Conservation (phyloP, 2,888 invertebrate genomes). For the Flexamia atlantica region DNA sequence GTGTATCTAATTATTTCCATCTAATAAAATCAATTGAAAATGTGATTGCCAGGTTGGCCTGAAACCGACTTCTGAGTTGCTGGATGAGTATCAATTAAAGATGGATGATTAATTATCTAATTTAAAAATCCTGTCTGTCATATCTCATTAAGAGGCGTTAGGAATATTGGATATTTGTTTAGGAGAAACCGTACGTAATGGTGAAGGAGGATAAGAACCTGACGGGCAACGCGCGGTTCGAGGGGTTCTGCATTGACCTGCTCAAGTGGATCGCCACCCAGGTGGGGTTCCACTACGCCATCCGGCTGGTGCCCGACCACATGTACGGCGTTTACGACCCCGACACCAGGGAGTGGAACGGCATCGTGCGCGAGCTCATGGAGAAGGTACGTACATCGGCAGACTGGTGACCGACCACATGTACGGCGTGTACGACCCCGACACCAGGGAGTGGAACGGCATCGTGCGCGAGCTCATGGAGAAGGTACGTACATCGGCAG, state of each 20-base stretch:
- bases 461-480: too few relatives aligned
- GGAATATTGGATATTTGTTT: slow-evolving; percentile 64
- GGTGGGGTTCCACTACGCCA: slow-evolving; percentile 92
- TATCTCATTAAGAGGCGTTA: too few relatives aligned
- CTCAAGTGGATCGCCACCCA: slow-evolving; percentile 89
- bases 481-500: too few relatives aligned
- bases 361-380: slow-evolving; percentile 91
- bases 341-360: slow-evolving; percentile 93
- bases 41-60: too few relatives aligned
- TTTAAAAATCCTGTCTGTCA: too few relatives aligned
- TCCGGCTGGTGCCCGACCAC: slow-evolving; percentile 90
- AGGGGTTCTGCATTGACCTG: slow-evolving; percentile 95
- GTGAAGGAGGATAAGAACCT: slow-evolving; percentile 90
- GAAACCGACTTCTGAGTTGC: too few relatives aligned
- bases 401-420: background rate
- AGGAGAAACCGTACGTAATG: slow-evolving; percentile 96
- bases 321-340: slow-evolving; percentile 95
- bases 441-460: too few relatives aligned
- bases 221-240: slow-evolving; percentile 91
- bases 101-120: too few relatives aligned
- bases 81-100: too few relatives aligned
- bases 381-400: slow-evolving; percentile 81
- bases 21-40: too few relatives aligned
- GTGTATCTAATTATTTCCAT: too few relatives aligned
- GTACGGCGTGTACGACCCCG: too few relatives aligned